Evolutionary conservation across 2,113 vertebrate genomes (phyloP).

Genomic region (Entosphenus tridentatus): DNA sequence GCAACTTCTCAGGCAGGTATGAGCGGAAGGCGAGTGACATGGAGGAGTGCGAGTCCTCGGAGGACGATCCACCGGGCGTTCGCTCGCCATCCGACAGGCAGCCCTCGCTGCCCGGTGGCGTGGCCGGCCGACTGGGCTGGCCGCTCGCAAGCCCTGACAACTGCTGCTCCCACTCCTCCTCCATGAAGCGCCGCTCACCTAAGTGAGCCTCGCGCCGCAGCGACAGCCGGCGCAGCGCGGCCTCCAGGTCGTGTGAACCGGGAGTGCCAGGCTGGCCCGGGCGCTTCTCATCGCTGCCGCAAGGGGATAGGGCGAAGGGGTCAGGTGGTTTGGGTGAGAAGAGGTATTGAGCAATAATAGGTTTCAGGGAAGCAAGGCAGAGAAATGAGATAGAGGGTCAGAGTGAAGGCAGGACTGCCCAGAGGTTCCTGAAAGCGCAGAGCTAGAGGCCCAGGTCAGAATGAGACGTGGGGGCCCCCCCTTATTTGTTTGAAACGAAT

Average conservation of each 20-base stretch:
- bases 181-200: constrained; percentile 35
- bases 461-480: too few relatives aligned
- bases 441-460: too few relatives aligned
- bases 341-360: too few relatives aligned
- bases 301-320: too few relatives aligned
- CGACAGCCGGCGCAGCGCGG: constrained; percentile 35
- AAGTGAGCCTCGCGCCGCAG: constrained; percentile 30
- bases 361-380: too few relatives aligned
- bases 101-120: constrained; percentile 33
- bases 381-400: too few relatives aligned
- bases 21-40: constrained; percentile 32
- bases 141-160: constrained; percentile 27
- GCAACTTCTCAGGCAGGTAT: constrained; percentile 45
- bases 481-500: too few relatives aligned
- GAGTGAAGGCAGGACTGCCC: too few relatives aligned
- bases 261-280: constrained; percentile 30
- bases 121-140: constrained; percentile 23
- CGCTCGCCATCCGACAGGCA: constrained; percentile 27
- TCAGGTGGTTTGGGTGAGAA: too few relatives aligned
- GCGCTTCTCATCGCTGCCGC: constrained; percentile 15
- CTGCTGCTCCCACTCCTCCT: constrained; percentile 32
- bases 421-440: too few relatives aligned
- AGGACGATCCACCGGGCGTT: constrained; percentile 30
- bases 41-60: constrained; percentile 23
- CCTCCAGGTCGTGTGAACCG: constrained; percentile 39